Conservation (phyloP, 2,888 invertebrate species). For the Mystacides longicornis region DNA sequence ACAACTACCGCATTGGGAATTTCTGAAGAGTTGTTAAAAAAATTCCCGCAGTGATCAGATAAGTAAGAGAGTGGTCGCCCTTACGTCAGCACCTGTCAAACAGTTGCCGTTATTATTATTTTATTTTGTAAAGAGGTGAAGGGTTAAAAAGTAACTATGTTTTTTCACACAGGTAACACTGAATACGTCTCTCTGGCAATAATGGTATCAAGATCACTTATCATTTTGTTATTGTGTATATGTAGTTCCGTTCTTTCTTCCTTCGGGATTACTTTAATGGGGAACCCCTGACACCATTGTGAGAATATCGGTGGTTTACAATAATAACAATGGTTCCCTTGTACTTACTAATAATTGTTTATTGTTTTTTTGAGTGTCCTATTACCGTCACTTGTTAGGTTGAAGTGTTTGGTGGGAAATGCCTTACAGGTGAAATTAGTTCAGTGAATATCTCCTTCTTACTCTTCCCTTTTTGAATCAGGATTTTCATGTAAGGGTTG, state of each 20-base stretch:
- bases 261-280: not conserved
- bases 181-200: not conserved
- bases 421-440: too few relatives aligned
- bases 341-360: too few relatives aligned
- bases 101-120: not conserved
- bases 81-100: constrained; percentile 12
- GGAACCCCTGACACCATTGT: not conserved
- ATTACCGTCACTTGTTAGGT: not conserved
- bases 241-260: not conserved
- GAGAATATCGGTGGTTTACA: too few relatives aligned
- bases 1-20: not conserved
- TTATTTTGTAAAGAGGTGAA: not conserved
- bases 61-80: constrained; percentile 19
- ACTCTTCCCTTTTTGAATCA: too few relatives aligned
- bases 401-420: too few relatives aligned
- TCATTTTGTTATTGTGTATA: not conserved
- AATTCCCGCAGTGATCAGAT: constrained; percentile 23
- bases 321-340: not conserved
- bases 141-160: constrained; percentile 1
- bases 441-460: too few relatives aligned
- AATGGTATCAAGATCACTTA: not conserved
- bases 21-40: constrained; percentile 10
- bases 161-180: constrained; percentile 2
- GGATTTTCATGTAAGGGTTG: too few relatives aligned
- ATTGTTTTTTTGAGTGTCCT: not conserved